These are phyloP conservation scores for Danio aesculapii DNA, from an alignment of 2,797 vertebrate genomes.

Conservation along the genomic window DNA sequence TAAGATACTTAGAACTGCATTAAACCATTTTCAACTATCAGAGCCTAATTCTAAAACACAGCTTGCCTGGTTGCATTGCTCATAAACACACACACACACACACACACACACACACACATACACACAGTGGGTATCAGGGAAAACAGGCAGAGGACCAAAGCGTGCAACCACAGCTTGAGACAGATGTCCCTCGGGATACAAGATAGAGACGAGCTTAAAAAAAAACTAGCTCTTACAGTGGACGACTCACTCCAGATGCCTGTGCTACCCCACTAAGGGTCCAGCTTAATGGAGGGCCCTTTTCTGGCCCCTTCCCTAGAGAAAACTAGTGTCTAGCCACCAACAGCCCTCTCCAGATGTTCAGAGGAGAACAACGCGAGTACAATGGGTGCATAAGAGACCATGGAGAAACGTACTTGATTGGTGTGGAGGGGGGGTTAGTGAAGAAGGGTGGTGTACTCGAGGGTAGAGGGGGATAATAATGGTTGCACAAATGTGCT, in stretches of 20 bases:
- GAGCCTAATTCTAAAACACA: slow-evolving; percentile 39
- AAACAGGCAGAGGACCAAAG: slow-evolving; percentile 47
- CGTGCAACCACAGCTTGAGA: slow-evolving; percentile 37
- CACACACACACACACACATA: slow-evolving; percentile 12
- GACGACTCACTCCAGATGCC: slow-evolving; percentile 45
- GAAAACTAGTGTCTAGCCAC: slow-evolving; percentile 75
- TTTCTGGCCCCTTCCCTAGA: slow-evolving; percentile 66
- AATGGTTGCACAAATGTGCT: slow-evolving; percentile 1
- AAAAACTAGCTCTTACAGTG: slow-evolving; percentile 58
- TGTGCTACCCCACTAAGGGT: slow-evolving; percentile 42
- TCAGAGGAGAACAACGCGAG: slow-evolving; percentile 55
- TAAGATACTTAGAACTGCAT: slow-evolving; percentile 22
- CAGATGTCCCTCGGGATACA: slow-evolving; percentile 50
- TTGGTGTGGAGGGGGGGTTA: too few relatives aligned
- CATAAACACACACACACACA: neutral
- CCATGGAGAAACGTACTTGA: slow-evolving; percentile 60
- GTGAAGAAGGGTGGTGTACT: slow-evolving; percentile 4
- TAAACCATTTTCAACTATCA: slow-evolving; percentile 22
- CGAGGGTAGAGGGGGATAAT: neutral
- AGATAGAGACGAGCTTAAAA: slow-evolving; percentile 23
- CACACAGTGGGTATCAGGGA: slow-evolving; percentile 31
- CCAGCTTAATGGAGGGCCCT: slow-evolving; percentile 57
- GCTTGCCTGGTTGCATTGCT: slow-evolving; percentile 23
- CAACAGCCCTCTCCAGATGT: slow-evolving; percentile 79
- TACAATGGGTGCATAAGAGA: slow-evolving; percentile 61